These are phyloP conservation scores for Blastomussa wellsi DNA, from an alignment of 92 coral and sea anemone genomes.

Conservation along the genomic window DNA sequence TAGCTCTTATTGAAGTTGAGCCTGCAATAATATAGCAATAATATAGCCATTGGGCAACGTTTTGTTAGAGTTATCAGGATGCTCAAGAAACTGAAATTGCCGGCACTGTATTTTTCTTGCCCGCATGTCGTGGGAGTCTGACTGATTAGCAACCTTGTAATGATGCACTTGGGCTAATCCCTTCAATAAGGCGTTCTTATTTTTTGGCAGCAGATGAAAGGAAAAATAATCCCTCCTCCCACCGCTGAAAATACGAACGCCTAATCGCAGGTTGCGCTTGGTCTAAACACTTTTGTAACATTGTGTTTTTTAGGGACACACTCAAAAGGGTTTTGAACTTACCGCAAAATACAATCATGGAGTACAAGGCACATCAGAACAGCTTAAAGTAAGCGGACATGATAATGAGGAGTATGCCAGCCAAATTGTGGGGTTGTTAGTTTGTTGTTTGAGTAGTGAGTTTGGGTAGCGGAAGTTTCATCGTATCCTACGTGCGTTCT, in stretches of 20 bases:
- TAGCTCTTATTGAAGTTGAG: too few species aligned
- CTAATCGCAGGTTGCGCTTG: neutral
- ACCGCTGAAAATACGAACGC: too few species aligned
- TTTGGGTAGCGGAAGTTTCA: neutral
- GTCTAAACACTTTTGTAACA: neutral
- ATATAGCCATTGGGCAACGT: too few species aligned
- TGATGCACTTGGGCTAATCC: neutral
- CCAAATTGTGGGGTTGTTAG: neutral
- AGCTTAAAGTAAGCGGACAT: constrained; percentile 83
- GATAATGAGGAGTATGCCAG: neutral
- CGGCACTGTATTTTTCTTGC: neutral
- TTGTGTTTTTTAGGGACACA: constrained; percentile 72
- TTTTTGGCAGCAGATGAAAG: too few species aligned
- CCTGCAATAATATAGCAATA: too few species aligned
- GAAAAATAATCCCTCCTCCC: too few species aligned
- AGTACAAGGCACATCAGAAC: constrained; percentile 96
- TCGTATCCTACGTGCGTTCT: neutral
- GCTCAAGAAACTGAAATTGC: too few species aligned
- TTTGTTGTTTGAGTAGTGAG: neutral
- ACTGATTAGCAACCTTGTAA: neutral
- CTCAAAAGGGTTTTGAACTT: constrained; percentile 92
- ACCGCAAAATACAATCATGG: constrained; percentile 98
- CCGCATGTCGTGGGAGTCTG: too few species aligned
- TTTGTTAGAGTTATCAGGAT: too few species aligned
- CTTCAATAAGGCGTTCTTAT: too few species aligned